Base-by-base conservation (phyloP, 2,888 invertebrate species). In the Aleiodes alternator region DNA sequence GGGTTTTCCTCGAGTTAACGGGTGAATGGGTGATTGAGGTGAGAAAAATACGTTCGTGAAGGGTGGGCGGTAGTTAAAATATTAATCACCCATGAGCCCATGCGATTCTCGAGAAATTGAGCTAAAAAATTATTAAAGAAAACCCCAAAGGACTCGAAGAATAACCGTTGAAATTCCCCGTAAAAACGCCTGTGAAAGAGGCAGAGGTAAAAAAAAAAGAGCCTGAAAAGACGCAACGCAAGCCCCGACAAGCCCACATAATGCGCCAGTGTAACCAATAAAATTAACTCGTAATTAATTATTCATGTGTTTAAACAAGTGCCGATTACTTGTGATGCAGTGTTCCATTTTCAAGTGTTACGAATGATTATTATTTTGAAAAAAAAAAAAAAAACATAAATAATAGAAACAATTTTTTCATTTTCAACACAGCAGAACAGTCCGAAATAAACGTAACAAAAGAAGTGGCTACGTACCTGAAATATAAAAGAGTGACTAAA, bases 1-100 rank as follows among this genome's bases (percentile, higher is more conserved):
- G 64, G 64, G 64, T 64, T 75, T 76, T 76, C 75, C 78, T 78
- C 73, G 80, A 48, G 64, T 64, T 64, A 38, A 61, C 38, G 64
- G 64, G 64, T n/a, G 16, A 64, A 64, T 48, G 64, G 64, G 64
- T 64, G 43, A 43, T 43, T 43, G 43, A 7, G 64, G 31, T 59
- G 9, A 64, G n/a, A 43, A 64, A 64, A 64, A 43, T 11, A 43
- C 9, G 43, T 43, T 43, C 43, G 43, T 43, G 43, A 14, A 48
- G 29, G 9, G 64, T 64, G 64, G 48, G 64, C 64, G 64, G 43
- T 16, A 64, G 34, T 48, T 43, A 56, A 34, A 23, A n/a, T 64
- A 64, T 61, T 48, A 64, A 43, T 64, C 43, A 43, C 64, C 48
- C 64, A 64, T 48, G 48, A 14, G 9, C 64, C 64, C 64, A 1